Base-by-base conservation (phyloP, 2,113 vertebrate species). In the Mormyrus lacerda region DNA sequence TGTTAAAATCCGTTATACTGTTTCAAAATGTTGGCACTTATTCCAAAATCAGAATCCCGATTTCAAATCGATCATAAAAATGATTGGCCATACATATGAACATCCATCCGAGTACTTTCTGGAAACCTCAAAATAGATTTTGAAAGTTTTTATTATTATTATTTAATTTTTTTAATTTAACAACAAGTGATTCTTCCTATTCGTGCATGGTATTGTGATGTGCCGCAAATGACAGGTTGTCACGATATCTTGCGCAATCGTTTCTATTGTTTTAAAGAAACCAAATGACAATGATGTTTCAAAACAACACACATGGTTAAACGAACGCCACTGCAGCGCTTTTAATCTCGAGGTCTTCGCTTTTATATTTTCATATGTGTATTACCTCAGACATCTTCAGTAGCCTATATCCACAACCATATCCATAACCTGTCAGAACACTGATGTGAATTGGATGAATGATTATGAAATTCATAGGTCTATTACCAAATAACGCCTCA, bases 241-340 rank as follows among this genome's bases (percentile, higher is more conserved):
- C 82, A 84, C 44, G 44, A 84, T 84, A 84, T 84, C 82, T 84
- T 84, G 82, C 82, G 82, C 82, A 84, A 84, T 84, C 45, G 35
- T 19, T 15, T 79, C 73, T 35, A 79, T 79, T 79, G 73, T 79
- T 79, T 84, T 84, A 44, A 84, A 13, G 17, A 47, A 84, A 84
- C 19, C 39, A 17, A 84, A 82, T 44, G 76, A 82, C 76, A 82
- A 82, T 82, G 82, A n/a, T 47, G 21, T 84, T 39, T 84, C 82
- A 84, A 84, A 84, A 84, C 82, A 84, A 84, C 44, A 84, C 82
- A 84, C 76, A 7, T 82, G 35, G 76, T 82, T 44, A 24, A 45
- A 84, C 44, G 21, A 84, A 24, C 39, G 42, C 21, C 79, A 83
- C 79, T 47, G 79, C 19, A 83, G 44, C n/a, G 42, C 82, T 24